These are phyloP conservation scores for Hyperoodon ampullatus DNA, from an alignment of 2,113 vertebrate species.

Conservation along the genomic window DNA sequence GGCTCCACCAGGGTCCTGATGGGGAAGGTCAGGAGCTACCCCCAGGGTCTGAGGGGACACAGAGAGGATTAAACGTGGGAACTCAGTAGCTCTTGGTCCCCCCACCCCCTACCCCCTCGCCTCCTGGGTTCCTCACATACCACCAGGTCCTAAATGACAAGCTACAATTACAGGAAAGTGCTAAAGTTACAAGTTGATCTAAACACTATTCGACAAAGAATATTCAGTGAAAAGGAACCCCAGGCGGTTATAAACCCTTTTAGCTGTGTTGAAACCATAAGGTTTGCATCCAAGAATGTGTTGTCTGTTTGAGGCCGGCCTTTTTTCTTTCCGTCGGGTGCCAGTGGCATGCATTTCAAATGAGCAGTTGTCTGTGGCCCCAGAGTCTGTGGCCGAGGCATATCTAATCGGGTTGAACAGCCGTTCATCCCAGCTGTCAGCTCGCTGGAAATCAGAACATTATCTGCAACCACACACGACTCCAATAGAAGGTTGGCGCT, in stretches of 20 bases:
- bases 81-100: background rate
- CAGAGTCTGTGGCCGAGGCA: conserved; percentile 59
- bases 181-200: conserved; percentile 64
- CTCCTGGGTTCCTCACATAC: background rate
- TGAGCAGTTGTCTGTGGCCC: conserved; percentile 63
- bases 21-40: background rate
- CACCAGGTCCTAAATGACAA: conserved; percentile 60
- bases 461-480: conserved; percentile 51
- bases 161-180: conserved; percentile 69
- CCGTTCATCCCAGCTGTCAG: conserved; percentile 63
- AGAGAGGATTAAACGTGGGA: background rate
- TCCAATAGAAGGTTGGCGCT: conserved; percentile 46
- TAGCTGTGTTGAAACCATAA: conserved; percentile 61
- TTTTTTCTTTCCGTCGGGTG: conserved; percentile 67
- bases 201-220: conserved; percentile 64
- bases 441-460: conserved; percentile 70
- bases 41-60: background rate
- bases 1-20: background rate
- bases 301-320: conserved; percentile 66
- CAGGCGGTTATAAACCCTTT: conserved; percentile 54
- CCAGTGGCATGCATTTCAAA: conserved; percentile 74
- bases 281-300: conserved; percentile 76
- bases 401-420: conserved; percentile 70
- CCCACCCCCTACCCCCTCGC: background rate
- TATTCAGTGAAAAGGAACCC: conserved; percentile 55